Evolutionary conservation across 2,888 invertebrate species (phyloP).

Genomic region (Clivina fossor): DNA sequence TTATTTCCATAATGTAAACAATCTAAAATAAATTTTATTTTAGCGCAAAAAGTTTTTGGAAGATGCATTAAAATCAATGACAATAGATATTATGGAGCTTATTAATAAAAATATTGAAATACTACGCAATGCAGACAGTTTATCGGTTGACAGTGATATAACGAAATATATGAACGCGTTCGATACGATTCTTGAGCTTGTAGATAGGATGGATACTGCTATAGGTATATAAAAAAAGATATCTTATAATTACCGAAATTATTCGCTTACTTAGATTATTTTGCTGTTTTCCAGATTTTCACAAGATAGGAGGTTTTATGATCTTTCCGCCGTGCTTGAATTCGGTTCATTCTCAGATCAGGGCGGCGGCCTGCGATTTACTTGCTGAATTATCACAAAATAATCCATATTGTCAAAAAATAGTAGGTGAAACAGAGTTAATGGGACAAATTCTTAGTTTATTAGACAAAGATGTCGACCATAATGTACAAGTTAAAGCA

Average conservation of each 20-base stretch:
- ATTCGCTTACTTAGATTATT: too few relatives aligned
- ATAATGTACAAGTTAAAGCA: slow-evolving; percentile 65
- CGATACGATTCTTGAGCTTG: slow-evolving; percentile 66
- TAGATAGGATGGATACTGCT: slow-evolving; percentile 77
- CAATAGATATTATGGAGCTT: slow-evolving; percentile 69
- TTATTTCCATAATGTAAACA: too few relatives aligned
- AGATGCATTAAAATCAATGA: slow-evolving; percentile 68
- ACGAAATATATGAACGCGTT: slow-evolving; percentile 64
- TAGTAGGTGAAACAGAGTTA: slow-evolving; percentile 66
- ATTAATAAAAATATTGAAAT: slow-evolving; percentile 64
- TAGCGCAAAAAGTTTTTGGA: slow-evolving; percentile 72
- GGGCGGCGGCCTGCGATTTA: slow-evolving; percentile 66
- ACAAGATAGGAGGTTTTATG: slow-evolving; percentile 79
- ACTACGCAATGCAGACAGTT: slow-evolving; percentile 57
- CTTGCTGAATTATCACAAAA: slow-evolving; percentile 83
- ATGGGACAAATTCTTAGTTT: slow-evolving; percentile 65
- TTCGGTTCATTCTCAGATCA: slow-evolving; percentile 62
- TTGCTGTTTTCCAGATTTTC: slow-evolving; percentile 64
- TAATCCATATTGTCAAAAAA: slow-evolving; percentile 78
- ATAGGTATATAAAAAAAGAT: slow-evolving; percentile 59
- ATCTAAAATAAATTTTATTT: slow-evolving; percentile 42
- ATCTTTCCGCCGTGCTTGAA: slow-evolving; percentile 70
- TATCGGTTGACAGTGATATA: slow-evolving; percentile 57
- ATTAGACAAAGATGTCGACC: slow-evolving; percentile 60
- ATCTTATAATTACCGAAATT: background rate